These are phyloP conservation scores for Oegoconia quadripuncta DNA, from an alignment of 2,888 invertebrate genomes.

Conservation along the genomic window DNA sequence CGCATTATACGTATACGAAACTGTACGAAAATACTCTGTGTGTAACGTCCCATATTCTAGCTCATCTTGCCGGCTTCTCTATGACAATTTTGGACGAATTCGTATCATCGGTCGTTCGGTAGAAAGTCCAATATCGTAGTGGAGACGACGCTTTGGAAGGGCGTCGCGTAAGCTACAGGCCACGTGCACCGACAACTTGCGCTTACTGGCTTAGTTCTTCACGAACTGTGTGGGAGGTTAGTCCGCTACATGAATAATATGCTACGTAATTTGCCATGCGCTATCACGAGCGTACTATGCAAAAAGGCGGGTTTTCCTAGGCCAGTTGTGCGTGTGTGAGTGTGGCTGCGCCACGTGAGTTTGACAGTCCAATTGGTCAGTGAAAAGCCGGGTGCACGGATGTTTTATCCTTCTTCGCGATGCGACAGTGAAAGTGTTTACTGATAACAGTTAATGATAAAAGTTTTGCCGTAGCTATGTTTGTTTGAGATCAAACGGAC, in stretches of 20 bases:
- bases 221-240: constrained; percentile 77
- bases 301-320: constrained; percentile 58
- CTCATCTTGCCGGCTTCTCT: constrained; percentile 52
- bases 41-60: constrained; percentile 70
- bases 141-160: constrained; percentile 63
- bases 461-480: constrained; percentile 39
- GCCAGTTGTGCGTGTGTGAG: constrained; percentile 50
- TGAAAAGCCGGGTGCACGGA: constrained; percentile 40
- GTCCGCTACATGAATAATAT: constrained; percentile 72
- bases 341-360: constrained; percentile 61
- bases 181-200: constrained; percentile 77
- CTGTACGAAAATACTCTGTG: constrained; percentile 72
- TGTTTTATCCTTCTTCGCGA: constrained; percentile 16
- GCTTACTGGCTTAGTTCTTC: constrained; percentile 76
- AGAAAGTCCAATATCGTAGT: constrained; percentile 68
- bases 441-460: constrained; percentile 41
- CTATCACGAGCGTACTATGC: constrained; percentile 49
- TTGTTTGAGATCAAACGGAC: constrained; percentile 39
- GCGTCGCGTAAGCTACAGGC: constrained; percentile 73
- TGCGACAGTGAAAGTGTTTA: constrained; percentile 51
- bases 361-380: constrained; percentile 56
- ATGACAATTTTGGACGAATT: constrained; percentile 52
- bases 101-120: constrained; percentile 50
- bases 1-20: constrained; percentile 56
- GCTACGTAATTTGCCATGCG: constrained; percentile 67